Evolutionary conservation across 2,888 invertebrate species (phyloP), one percentile per base, ranked within the genome.

Genomic region (Heliconius erato): DNA sequence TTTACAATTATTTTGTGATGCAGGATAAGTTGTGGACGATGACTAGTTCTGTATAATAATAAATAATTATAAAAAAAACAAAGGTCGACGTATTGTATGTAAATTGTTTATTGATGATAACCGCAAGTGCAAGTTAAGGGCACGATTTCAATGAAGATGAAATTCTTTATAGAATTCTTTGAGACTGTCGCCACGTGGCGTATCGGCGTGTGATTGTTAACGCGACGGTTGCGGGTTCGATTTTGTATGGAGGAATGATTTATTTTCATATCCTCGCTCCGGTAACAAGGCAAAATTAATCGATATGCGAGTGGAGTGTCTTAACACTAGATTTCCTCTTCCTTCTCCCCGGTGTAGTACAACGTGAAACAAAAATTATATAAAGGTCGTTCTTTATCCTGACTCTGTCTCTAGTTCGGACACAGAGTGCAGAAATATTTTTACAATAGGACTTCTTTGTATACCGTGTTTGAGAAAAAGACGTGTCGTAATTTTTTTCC

Each of bases 21-120:
- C 49, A 54, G 23, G 23, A 54, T 23, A 54, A 54, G 23, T 54
- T 54, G 23, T 9, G 9, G 23, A 23, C 23, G 54, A 54, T 0
- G 54, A 54, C 54, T 54, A 54, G 23, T 54, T 54, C 54, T 23
- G 7, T 63, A n/a, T 63, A 63, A 63, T 63, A 63, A 63, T n/a
- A n/a, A 11, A 11, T 63, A n/a, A n/a, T 63, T n/a, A 63, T 63
- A 63, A 59, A 63, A n/a, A 63, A 63, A n/a, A 0, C 63, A 63
- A n/a, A 63, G 63, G 63, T 71, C 71, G 71, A n/a, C 11, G 71
- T 71, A 71, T 71, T 71, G 71, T 71, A 71, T 71, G 71, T 71
- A 71, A 71, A 71, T 71, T 23, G 71, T 32, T n/a, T 65, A 65
- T 77, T 40, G 4, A n/a, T 77, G 40, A 63, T 63, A 63, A 63